A percentile compares a stretch with the other conserved stretches of the same genome.
These are phyloP conservation scores for Myotis lucifugus DNA, from an alignment of 2,113 vertebrate genomes.

Conservation along the genomic window DNA sequence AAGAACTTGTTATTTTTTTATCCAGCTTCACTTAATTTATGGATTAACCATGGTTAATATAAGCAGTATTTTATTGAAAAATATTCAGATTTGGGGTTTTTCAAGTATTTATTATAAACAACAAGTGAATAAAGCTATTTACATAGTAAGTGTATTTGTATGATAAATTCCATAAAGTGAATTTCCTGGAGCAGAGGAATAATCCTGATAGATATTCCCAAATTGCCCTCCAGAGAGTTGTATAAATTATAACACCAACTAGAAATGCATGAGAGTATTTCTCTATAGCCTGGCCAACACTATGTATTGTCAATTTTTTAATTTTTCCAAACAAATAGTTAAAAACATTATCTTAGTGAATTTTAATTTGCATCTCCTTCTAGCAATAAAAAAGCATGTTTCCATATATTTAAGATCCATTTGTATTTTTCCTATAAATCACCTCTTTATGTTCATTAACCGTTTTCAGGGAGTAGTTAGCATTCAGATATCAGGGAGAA, in stretches of 20 bases:
- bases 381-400: neutral
- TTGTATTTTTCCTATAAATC: neutral
- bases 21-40: neutral
- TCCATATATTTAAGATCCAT: neutral
- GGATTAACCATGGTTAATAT: neutral
- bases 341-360: neutral
- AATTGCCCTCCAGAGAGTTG: neutral
- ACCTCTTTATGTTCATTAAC: neutral
- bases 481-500: neutral
- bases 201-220: neutral
- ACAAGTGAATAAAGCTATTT: neutral
- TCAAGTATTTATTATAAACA: neutral
- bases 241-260: neutral
- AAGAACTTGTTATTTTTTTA: neutral
- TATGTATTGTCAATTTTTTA: neutral
- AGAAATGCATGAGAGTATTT: neutral
- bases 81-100: neutral
- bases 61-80: neutral
- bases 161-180: neutral
- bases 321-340: neutral
- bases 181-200: neutral
- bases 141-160: neutral
- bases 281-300: neutral
- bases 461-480: neutral
- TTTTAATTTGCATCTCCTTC: neutral